These are phyloP conservation scores for Marcusenius ussheri DNA, from an alignment of 2,113 vertebrate genomes.

Conservation along the genomic window DNA sequence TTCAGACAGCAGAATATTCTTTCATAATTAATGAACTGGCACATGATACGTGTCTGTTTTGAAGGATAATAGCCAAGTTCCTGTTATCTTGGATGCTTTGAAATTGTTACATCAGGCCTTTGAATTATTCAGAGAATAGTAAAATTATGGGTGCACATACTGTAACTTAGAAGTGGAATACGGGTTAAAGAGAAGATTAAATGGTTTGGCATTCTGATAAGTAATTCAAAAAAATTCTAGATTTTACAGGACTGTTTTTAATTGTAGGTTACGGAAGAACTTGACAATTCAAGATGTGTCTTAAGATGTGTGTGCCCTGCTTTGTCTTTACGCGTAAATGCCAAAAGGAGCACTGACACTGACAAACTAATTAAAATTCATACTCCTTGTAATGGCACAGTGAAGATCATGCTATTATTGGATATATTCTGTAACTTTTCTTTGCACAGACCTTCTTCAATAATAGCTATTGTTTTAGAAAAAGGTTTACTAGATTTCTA, in stretches of 20 bases:
- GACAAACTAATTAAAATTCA: background rate
- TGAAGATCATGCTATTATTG: background rate
- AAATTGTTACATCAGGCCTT: background rate
- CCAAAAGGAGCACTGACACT: background rate
- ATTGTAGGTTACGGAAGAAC: background rate
- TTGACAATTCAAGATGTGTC: background rate
- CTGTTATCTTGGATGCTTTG: constrained; percentile 1
- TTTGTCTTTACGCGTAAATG: background rate
- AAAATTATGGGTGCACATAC: background rate
- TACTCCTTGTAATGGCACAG: background rate
- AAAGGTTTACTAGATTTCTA: background rate
- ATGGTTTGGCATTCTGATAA: background rate
- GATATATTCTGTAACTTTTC: background rate
- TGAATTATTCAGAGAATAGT: background rate
- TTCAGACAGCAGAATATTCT: background rate
- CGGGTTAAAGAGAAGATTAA: background rate
- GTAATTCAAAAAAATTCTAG: background rate
- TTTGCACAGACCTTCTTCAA: background rate
- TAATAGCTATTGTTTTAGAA: background rate
- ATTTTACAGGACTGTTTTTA: background rate
- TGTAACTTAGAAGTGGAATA: background rate
- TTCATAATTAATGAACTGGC: background rate
- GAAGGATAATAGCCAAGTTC: background rate
- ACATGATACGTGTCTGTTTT: background rate
- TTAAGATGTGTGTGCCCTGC: background rate